phyloP scores from a whole-genome alignment of 2,888 invertebrate genomes.

The Trachelus stipa region DNA sequence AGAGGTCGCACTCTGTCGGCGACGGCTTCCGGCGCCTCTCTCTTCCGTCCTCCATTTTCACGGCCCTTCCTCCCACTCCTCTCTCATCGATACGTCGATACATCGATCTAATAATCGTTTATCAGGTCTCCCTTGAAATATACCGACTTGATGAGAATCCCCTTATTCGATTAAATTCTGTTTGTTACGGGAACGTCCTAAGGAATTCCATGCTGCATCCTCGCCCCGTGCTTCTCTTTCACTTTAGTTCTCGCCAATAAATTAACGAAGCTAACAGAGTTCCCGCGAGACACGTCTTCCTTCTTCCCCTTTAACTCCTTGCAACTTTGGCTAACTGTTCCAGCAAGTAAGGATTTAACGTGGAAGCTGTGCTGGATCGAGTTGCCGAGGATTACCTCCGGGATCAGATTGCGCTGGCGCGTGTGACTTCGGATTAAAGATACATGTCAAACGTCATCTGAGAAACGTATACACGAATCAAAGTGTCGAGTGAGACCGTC shows the following conservation, averaged over 20 bases:
- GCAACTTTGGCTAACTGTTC: not conserved
- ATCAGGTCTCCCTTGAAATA: not conserved
- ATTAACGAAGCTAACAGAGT: not conserved
- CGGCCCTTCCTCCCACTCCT: not conserved
- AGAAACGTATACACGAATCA: not conserved
- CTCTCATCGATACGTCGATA: not conserved
- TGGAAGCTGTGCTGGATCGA: not conserved
- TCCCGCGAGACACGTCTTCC: not conserved
- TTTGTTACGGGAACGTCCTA: not conserved
- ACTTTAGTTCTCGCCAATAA: not conserved
- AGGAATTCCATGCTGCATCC: not conserved
- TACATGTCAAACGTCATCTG: not conserved
- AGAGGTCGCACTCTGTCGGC: not conserved
- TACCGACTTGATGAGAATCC: not conserved
- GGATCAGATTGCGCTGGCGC: not conserved
- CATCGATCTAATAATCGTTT: not conserved
- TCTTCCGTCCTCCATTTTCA: too few species aligned
- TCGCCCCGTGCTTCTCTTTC: not conserved
- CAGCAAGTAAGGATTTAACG: not conserved
- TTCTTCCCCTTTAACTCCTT: not conserved
- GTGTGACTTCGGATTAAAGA: not conserved
- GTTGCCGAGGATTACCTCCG: not conserved
- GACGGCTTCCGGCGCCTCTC: too few species aligned
- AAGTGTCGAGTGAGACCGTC: too few species aligned
- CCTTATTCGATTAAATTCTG: not conserved